phyloP scores from a whole-genome alignment of 2,797 vertebrate species.

The Rhinella marina region DNA sequence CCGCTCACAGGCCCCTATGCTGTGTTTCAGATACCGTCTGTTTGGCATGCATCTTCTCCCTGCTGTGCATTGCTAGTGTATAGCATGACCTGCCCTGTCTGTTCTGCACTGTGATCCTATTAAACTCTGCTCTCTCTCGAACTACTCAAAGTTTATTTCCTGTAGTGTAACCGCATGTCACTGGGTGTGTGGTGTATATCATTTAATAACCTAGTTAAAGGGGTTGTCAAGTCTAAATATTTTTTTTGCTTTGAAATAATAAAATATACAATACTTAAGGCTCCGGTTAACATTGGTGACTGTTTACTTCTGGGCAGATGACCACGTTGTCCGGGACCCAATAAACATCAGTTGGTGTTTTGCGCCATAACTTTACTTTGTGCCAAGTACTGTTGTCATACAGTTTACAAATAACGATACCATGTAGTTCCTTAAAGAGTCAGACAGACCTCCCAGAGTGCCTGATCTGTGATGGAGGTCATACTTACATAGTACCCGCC shows the following conservation, averaged over 20 bases:
- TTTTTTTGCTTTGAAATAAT: no score
- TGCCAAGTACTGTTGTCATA: background rate
- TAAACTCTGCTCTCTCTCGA: conserved; percentile 48
- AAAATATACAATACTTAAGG: no score
- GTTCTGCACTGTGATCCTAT: conserved; percentile 49
- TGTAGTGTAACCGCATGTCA: conserved; percentile 47
- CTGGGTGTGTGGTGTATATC: conserved; percentile 32
- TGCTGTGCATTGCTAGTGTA: conserved; percentile 40
- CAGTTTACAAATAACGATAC: no score
- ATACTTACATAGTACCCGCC: no score
- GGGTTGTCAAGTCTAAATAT: no score
- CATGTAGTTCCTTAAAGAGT: no score
- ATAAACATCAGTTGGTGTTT: background rate
- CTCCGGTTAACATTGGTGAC: no score
- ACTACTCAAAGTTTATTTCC: conserved; percentile 47
- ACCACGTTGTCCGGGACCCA: no score
- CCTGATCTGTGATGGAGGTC: no score
- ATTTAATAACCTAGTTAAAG: background rate
- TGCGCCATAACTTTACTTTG: background rate
- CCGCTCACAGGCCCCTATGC: background rate
- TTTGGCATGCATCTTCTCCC: conserved; percentile 27
- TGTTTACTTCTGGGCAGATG: no score
- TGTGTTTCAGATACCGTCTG: conserved; percentile 33
- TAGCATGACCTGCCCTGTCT: conserved; percentile 42
- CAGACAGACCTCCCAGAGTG: no score